Conservation (phyloP, 2,888 invertebrate genomes). For the Clusia tigrina region DNA sequence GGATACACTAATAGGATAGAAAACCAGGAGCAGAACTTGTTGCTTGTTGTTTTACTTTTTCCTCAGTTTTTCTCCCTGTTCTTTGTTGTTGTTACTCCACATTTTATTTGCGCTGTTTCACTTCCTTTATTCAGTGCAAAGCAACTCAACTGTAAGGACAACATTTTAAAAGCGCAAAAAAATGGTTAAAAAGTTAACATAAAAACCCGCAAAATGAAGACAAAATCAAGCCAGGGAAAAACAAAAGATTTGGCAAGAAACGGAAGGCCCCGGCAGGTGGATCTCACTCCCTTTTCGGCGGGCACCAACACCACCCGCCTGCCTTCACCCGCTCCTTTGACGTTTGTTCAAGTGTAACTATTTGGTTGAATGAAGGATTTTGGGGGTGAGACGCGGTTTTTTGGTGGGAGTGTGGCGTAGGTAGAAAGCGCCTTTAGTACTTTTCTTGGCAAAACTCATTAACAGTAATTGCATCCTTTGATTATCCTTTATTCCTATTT, state of each 20-base stretch:
- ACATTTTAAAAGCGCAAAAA: background rate
- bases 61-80: background rate
- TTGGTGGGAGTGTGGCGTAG: background rate
- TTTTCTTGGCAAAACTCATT: slow-evolving; percentile 53
- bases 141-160: background rate
- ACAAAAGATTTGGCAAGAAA: slow-evolving; percentile 37
- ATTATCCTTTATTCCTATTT: slow-evolving; percentile 26
- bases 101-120: background rate
- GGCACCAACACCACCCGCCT: background rate
- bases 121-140: background rate
- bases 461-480: slow-evolving; percentile 56
- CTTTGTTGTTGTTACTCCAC: background rate
- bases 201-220: background rate
- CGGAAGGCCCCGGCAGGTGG: background rate
- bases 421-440: slow-evolving; percentile 4
- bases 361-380: too few species aligned
- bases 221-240: slow-evolving; percentile 47
- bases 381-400: too few species aligned
- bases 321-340: slow-evolving; percentile 4
- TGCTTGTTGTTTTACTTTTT: slow-evolving; percentile 9
- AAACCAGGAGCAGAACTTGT: background rate
- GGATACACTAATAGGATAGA: background rate
- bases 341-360: too few species aligned
- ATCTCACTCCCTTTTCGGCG: background rate
- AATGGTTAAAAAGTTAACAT: background rate